Evolutionary conservation across 2,113 vertebrate species (phyloP).

Genomic region (Catharus bicknelli): DNA sequence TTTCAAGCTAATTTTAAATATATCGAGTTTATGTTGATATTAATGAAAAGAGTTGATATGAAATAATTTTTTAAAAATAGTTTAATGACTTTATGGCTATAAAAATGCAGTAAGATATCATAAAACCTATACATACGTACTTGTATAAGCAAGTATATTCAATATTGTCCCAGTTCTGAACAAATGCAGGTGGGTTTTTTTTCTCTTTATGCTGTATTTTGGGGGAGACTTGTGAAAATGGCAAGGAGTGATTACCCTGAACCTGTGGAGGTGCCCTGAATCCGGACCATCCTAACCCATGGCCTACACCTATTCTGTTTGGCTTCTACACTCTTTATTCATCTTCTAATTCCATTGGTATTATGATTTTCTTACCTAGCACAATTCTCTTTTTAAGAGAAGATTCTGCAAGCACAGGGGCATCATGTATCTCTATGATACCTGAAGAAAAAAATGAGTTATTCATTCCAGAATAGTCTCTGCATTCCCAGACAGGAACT

Average conservation of each 20-base stretch:
- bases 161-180: neutral
- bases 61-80: neutral
- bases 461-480: neutral
- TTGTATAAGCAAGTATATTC: neutral
- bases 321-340: neutral
- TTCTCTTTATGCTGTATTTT: neutral
- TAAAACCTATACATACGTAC: neutral
- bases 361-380: neutral
- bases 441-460: neutral
- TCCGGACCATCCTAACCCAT: neutral
- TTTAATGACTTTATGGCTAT: neutral
- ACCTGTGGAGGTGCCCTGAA: neutral
- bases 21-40: constrained; percentile 3
- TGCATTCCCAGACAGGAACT: neutral
- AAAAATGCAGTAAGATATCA: neutral
- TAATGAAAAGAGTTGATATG: neutral
- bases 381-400: neutral
- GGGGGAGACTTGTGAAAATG: neutral
- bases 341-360: neutral
- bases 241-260: neutral
- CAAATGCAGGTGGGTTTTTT: neutral
- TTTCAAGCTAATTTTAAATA: constrained; percentile 42
- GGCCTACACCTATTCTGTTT: neutral
- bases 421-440: neutral
- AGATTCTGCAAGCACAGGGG: neutral